Base-by-base conservation (phyloP, 1,140 invertebrate species). In the Apis dorsata region DNA sequence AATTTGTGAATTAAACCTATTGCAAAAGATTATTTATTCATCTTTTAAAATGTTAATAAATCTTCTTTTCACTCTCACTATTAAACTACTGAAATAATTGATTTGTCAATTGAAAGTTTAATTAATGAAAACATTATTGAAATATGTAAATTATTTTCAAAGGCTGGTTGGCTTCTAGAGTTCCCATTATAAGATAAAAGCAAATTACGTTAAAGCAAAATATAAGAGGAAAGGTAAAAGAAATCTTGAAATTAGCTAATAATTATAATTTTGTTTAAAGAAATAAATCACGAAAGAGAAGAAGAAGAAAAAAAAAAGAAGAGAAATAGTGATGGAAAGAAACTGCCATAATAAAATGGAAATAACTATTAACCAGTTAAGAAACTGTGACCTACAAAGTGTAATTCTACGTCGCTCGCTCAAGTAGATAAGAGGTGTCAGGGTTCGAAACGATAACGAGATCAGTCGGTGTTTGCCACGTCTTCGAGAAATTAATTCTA, bases 341-440 rank as follows among this genome's bases (percentile, higher is more conserved):
- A 21, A 57, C 2, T 55, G 53, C 10, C 17, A 55, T 57, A 59
- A 44, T 44, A 57, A 44, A n/a, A 73, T 3, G 28, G 55, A 73
- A 65, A 80, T 49, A 55, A 68, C 17, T 57, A 13, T 59, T 55
- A 13, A 15, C 55, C 53, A 65, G 34, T 55, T 70, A 78, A 75
- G n/a, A 7, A 78, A 71, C 10, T 57, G 55, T 65, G 70, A 70
- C 69, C 79, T 75, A 77, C n/a, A 83, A 82, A 70, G 28, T 63
- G 28, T 63, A 51, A 53, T 53, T 63, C n/a, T 28, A 60, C 60
- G 80, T 49, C 63, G 71, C 68, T 80, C 55, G 15, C 9, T 53
- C 60, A 60, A 74, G 74, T n/a, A 89, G 89, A 90, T 91, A 91
- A 90, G 81, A 82, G 51, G 60, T 85, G 85, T 89, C 88, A 91